These are phyloP conservation scores for Bactericera cockerelli DNA, from an alignment of 1,140 invertebrate species.

Conservation along the genomic window DNA sequence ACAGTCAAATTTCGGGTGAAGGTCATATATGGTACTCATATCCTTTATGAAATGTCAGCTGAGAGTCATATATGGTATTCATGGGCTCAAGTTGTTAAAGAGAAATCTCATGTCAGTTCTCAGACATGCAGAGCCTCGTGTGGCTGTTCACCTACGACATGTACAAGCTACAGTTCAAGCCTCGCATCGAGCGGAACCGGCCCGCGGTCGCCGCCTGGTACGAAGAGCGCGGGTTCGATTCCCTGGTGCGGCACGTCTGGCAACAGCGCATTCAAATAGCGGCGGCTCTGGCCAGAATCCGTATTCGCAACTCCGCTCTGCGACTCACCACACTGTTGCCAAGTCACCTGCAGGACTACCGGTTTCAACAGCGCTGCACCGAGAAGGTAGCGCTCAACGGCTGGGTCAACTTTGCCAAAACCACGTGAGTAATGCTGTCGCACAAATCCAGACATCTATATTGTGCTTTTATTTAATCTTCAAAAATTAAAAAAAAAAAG, in stretches of 20 bases:
- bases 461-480: too few species aligned
- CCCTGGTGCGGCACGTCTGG: slow-evolving; percentile 32
- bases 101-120: too few species aligned
- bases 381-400: slow-evolving; percentile 40
- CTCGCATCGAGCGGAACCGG: slow-evolving; percentile 18
- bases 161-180: slow-evolving; percentile 38
- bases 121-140: slow-evolving; percentile 19
- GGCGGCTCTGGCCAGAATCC: slow-evolving; percentile 46
- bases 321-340: slow-evolving; percentile 47
- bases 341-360: slow-evolving; percentile 43
- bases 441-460: neutral
- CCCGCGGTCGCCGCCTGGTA: slow-evolving; percentile 27
- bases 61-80: too few species aligned
- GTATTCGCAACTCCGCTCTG: slow-evolving; percentile 52
- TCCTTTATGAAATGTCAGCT: too few species aligned
- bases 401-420: slow-evolving; percentile 57
- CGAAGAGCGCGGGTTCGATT: slow-evolving; percentile 28
- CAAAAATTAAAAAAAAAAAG: too few species aligned
- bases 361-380: slow-evolving; percentile 37
- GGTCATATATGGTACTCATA: too few species aligned
- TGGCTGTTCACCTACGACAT: slow-evolving; percentile 46
- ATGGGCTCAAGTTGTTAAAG: too few species aligned
- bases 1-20: too few species aligned
- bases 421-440: slow-evolving; percentile 42
- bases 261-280: slow-evolving; percentile 43